Base-by-base conservation (phyloP, 2,113 vertebrate genomes). In the Saguinus imperator region DNA sequence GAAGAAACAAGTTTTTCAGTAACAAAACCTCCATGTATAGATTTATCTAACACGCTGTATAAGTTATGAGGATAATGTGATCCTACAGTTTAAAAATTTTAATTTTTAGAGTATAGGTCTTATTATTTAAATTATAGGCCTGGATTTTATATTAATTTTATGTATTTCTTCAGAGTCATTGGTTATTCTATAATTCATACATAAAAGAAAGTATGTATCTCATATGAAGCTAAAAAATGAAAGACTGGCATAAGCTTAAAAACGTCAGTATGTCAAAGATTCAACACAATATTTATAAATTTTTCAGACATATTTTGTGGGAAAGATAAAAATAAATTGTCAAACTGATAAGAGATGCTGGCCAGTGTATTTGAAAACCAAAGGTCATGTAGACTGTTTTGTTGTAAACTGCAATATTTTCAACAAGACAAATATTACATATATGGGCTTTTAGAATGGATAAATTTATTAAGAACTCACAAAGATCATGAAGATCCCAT, bases 331-430 rank as follows among this genome's bases (percentile, higher is more conserved):
- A 93, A 70, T 8, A 52, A 61, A 82, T 9, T 92, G 5, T 50
- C 66, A 95, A 64, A 55, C 27, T 64, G 21, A 23, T 48, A 55
- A 52, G 27, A 85, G 21, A 66, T 58, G 8, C 27, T 87, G 18
- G 2, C 12, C 61, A 50, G 27, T 89, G 88, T 91, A 91, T 86
- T 89, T 96, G n/a, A 94, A 89, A 92, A 64, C 8, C 1, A 75
- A 79, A 35, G 7, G 12, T 81, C 12, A 76, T 3, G 40, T 61
- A 32, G 45, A 32, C 1, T 85, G 13, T 73, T 94, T 88, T 88
- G 50, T 55, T 25, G 27, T 73, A 57, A 61, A 79, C 20, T 57
- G 17, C 8, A 18, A 16, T 77, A 13, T 72, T 89, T 94, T 89
- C 25, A 92, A 61, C 2, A 83, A 89, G 66, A 45, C 32, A 86